Base-by-base conservation (phyloP, 2,888 invertebrate genomes). In the Pristionchus entomophagus region DNA sequence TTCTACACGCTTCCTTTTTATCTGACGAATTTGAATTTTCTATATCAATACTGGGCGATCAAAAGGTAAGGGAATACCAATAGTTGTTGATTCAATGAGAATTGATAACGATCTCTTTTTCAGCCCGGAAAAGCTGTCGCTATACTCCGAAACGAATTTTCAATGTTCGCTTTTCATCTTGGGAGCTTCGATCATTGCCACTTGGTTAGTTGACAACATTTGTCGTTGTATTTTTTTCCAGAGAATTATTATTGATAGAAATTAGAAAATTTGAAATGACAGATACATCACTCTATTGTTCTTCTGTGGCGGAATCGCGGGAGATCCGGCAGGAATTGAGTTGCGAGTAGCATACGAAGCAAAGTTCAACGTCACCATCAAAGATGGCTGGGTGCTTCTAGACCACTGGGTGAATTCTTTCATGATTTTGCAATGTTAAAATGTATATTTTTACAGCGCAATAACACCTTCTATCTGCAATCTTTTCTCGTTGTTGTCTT, bases 21-120 rank as follows among this genome's bases (percentile, higher is more conserved):
- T 6, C 73, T 73, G 41, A 41, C 41, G 1, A 73, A 41, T 26
- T 22, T 73, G 8, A 38, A 73, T n/a, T 73, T 41, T 10, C 73
- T 73, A 22, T 73, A 73, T 73, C 73, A 41, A 41, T 73, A 73
- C 73, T 73, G 73, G 73, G 41, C 73, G 0, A 73, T 73, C n/a
- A 38, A 73, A 8, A 41, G 41, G 73, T 69, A 26, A 3, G 6
- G 1, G 59, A 26, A 59, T 14, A 45, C 14, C 45, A 45, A 14
- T 14, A 45, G 14, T 14, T 6, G 45, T 6, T 6, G 6, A 45
- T 45, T 14, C 14, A 45, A 45, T 10, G 45, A 6, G 14, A 45
- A n/a, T n/a, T n/a, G n/a, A n/a, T n/a, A n/a, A n/a, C n/a, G n/a
- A n/a, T n/a, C n/a, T n/a, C n/a, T 14, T 10, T 45, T 65, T 65